Conservation (phyloP, 2,888 invertebrate genomes). For the Drosophila mimetica region DNA sequence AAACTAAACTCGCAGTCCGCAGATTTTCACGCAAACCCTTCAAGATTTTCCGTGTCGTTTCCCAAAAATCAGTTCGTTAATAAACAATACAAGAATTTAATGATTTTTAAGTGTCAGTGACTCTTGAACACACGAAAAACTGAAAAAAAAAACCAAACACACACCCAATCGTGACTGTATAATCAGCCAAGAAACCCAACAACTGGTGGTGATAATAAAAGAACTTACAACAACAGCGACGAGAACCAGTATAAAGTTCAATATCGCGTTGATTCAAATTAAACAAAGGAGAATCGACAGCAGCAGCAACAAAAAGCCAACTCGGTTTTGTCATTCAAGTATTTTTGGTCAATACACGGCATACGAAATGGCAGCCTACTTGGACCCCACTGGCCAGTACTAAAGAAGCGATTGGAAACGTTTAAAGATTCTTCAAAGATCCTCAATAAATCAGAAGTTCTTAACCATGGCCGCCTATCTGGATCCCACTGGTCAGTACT, state of each 20-base stretch:
- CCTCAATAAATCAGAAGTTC: slow-evolving; percentile 7
- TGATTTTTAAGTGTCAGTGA: slow-evolving; percentile 82
- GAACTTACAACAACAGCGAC: slow-evolving; percentile 74
- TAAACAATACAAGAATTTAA: slow-evolving; percentile 28
- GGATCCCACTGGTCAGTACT: slow-evolving; percentile 84
- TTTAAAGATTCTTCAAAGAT: background rate
- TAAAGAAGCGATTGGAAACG: slow-evolving; percentile 36
- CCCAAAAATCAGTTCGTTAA: slow-evolving; percentile 23
- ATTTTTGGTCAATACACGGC: slow-evolving; percentile 65
- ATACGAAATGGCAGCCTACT: slow-evolving; percentile 78
- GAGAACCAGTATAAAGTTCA: slow-evolving; percentile 68
- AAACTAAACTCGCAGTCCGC: slow-evolving; percentile 22
- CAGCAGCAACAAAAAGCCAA: slow-evolving; percentile 19
- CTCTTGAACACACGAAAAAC: slow-evolving; percentile 54
- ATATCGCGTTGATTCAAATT: slow-evolving; percentile 59
- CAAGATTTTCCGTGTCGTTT: slow-evolving; percentile 11
- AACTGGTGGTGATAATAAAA: slow-evolving; percentile 73
- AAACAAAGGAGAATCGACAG: slow-evolving; percentile 62
- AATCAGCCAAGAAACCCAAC: slow-evolving; percentile 62
- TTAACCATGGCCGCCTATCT: slow-evolving; percentile 79
- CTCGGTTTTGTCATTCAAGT: slow-evolving; percentile 61
- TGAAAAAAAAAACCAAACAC: slow-evolving; percentile 16
- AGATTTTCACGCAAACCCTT: slow-evolving; percentile 3
- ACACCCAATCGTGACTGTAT: slow-evolving; percentile 58
- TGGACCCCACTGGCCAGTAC: slow-evolving; percentile 84